Percentiles rank a stretch among this genome's conserved stretches.
phyloP scores from a whole-genome alignment of 1,140 invertebrate species.

The Lerema accius region DNA sequence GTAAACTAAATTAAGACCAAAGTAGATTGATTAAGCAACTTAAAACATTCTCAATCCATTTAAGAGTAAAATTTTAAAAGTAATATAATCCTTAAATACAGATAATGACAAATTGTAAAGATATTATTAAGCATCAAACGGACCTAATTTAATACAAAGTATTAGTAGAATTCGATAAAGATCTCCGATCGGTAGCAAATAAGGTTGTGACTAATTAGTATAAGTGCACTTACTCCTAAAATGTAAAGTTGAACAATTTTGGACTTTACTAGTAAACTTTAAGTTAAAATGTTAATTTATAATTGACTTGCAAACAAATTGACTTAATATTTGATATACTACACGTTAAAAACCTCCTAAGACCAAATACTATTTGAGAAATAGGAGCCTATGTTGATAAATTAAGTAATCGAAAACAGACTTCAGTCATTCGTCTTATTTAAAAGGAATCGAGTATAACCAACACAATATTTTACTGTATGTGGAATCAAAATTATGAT shows the following conservation, averaged over 20 bases:
- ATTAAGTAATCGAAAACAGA: neutral
- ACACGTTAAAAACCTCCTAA: neutral
- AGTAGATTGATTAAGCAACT: slow-evolving; percentile 12
- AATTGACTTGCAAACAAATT: slow-evolving; percentile 3
- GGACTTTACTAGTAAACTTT: neutral
- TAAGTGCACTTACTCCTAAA: too few species aligned
- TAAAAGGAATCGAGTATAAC: too few species aligned
- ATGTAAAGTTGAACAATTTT: too few species aligned
- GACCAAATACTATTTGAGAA: neutral
- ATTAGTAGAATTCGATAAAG: too few species aligned
- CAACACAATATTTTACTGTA: too few species aligned
- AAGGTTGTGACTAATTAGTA: too few species aligned
- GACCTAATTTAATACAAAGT: too few species aligned
- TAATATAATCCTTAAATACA: too few species aligned
- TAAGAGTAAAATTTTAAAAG: neutral
- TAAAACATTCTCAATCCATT: neutral
- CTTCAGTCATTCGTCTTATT: neutral
- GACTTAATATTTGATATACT: slow-evolving; percentile 1
- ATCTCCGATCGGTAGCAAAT: too few species aligned
- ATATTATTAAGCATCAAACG: too few species aligned
- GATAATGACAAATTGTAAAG: too few species aligned
- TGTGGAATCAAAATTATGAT: too few species aligned
- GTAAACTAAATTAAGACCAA: slow-evolving; percentile 20
- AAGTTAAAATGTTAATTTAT: neutral
- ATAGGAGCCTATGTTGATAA: neutral